Conservation (phyloP, 1,140 invertebrate genomes). For the Chironomus tepperi region DNA sequence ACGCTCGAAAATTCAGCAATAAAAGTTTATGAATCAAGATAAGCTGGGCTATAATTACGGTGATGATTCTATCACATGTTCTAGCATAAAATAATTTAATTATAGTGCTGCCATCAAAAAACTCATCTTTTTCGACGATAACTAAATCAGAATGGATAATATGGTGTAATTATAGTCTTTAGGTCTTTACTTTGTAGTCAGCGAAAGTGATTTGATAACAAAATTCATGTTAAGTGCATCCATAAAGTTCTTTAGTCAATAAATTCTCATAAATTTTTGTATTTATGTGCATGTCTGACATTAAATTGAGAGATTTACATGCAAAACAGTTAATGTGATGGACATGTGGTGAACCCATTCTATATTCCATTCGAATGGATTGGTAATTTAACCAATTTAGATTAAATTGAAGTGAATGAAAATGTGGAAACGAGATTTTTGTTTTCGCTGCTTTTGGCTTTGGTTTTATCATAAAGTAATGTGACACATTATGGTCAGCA, state of each 20-base stretch:
- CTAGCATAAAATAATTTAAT: not conserved
- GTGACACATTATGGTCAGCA: not conserved
- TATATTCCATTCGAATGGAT: not conserved
- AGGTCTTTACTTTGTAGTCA: no score
- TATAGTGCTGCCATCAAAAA: not conserved
- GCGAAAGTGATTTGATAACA: no score
- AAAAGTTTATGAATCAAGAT: no score
- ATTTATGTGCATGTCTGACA: not conserved
- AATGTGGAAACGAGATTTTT: not conserved
- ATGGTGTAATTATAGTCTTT: not conserved
- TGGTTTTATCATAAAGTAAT: not conserved
- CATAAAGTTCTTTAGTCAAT: not conserved
- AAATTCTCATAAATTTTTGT: not conserved
- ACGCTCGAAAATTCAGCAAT: no score
- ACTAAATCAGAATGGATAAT: not conserved
- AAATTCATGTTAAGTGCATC: not conserved
- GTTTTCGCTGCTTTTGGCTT: not conserved
- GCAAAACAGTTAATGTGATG: not conserved
- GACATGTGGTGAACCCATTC: not conserved
- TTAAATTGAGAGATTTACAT: not conserved
- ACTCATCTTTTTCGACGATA: not conserved
- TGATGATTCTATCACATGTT: slow-evolving; percentile 10
- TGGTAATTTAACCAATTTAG: slow-evolving; percentile 8
- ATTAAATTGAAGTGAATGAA: not conserved
- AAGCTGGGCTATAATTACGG: not conserved